A percentile compares a stretch with the other conserved stretches of the same genome.
Evolutionary conservation across 2,113 vertebrate species (phyloP).

Genomic region (Ardeotis arabs): DNA sequence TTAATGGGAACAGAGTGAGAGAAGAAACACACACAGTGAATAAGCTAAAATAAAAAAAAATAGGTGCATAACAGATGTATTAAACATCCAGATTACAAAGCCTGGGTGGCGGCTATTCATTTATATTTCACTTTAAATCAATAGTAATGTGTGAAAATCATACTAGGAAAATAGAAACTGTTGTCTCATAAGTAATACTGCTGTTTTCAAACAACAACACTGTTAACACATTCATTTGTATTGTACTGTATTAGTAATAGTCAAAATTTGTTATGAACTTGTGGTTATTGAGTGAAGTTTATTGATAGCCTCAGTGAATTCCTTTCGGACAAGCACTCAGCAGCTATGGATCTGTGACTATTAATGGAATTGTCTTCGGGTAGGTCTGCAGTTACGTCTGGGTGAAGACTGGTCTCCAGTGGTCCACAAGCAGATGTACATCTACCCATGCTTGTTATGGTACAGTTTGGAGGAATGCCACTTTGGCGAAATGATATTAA

Average conservation of each 20-base stretch:
- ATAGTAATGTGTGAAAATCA: conserved; percentile 40
- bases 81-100: background rate
- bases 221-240: conserved; percentile 27
- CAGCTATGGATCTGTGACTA: background rate
- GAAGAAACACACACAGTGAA: background rate
- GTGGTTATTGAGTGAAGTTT: conserved; percentile 16
- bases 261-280: background rate
- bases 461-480: background rate
- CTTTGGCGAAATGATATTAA: background rate
- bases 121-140: conserved; percentile 38
- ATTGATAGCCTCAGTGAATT: conserved; percentile 13
- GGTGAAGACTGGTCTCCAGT: conserved; percentile 42
- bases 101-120: background rate
- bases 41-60: background rate
- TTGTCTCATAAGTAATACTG: background rate
- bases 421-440: background rate
- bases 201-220: conserved; percentile 23
- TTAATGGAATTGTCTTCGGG: background rate
- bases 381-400: background rate
- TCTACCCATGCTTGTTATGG: background rate
- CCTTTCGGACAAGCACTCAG: background rate
- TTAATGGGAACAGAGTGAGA: background rate
- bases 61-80: background rate
- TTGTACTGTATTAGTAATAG: conserved; percentile 18
- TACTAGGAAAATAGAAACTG: conserved; percentile 20